Conservation (phyloP, 2,113 vertebrate genomes). For the Serilophus lunatus region DNA sequence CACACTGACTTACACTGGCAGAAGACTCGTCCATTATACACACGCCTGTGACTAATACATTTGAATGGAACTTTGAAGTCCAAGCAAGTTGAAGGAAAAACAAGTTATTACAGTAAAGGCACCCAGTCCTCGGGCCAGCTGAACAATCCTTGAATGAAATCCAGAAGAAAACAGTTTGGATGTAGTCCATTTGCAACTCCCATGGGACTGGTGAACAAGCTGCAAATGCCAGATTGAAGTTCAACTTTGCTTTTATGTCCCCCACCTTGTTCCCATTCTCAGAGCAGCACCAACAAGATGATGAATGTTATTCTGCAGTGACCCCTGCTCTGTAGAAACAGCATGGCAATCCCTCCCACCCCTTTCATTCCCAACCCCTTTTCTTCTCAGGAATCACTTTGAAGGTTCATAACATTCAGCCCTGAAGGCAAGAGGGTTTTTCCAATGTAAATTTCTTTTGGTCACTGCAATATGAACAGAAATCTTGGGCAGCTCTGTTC, state of each 20-base stretch:
- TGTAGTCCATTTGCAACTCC: neutral
- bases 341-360: slow-evolving; percentile 37
- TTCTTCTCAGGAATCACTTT: slow-evolving; percentile 45
- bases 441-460: slow-evolving; percentile 72
- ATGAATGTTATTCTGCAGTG: slow-evolving; percentile 54
- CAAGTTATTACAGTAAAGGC: slow-evolving; percentile 6
- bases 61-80: neutral
- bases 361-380: slow-evolving; percentile 22
- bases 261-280: slow-evolving; percentile 53
- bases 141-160: slow-evolving; percentile 19
- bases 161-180: slow-evolving; percentile 26
- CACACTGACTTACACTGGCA: neutral
- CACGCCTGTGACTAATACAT: neutral
- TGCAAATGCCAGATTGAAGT: neutral
- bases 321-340: neutral
- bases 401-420: slow-evolving; percentile 68
- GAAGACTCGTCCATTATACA: neutral
- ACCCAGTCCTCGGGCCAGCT: neutral
- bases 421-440: slow-evolving; percentile 58
- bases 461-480: slow-evolving; percentile 45
- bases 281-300: slow-evolving; percentile 25
- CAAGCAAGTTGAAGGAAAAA: neutral
- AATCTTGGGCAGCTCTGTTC: slow-evolving; percentile 58
- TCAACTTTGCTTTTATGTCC: slow-evolving; percentile 46
- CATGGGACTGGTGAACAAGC: neutral